Conservation (phyloP, 2,113 vertebrate species). For the Pangasianodon gigas region DNA sequence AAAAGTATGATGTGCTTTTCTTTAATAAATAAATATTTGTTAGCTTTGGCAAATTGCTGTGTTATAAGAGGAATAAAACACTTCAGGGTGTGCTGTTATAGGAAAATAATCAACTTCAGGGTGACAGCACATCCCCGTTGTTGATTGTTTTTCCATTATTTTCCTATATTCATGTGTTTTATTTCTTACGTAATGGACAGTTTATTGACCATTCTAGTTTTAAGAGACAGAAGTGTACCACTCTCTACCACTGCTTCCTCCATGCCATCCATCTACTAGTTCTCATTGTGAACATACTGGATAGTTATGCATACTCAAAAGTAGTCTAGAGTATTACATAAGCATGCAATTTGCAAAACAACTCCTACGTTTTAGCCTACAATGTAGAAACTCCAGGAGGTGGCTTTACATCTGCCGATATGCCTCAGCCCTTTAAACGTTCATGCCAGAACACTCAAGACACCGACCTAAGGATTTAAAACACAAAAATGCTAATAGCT, state of each 20-base stretch:
- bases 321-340: neutral
- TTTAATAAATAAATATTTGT: neutral
- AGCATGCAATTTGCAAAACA: neutral
- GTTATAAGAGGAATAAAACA: neutral
- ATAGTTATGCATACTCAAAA: neutral
- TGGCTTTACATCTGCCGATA: neutral
- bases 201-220: neutral
- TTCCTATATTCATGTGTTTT: neutral
- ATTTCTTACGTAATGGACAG: neutral
- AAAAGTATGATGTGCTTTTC: neutral
- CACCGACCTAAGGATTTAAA: constrained; percentile 44
- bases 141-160: neutral
- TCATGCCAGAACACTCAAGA: neutral
- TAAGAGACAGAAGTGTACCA: neutral
- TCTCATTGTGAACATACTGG: neutral
- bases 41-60: neutral
- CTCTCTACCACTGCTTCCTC: neutral
- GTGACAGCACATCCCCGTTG: neutral
- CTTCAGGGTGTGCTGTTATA: neutral
- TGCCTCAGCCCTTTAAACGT: neutral
- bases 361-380: neutral
- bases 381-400: neutral
- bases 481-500: constrained; percentile 37
- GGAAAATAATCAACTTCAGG: neutral
- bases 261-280: neutral